phyloP scores from a whole-genome alignment of 2,797 vertebrate genomes.

The Momotus momota region DNA sequence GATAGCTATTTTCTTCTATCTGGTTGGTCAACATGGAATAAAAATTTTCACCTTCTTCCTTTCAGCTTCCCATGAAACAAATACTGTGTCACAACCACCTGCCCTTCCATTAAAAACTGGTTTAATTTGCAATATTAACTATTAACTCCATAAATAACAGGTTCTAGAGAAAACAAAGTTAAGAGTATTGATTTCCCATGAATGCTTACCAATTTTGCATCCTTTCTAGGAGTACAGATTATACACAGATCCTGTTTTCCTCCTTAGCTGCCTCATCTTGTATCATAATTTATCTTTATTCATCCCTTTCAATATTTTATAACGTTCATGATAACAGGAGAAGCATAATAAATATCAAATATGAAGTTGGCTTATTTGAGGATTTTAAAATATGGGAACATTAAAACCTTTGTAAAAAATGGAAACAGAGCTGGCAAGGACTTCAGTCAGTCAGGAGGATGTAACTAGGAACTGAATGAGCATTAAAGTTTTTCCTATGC shows the following conservation, averaged over 20 bases:
- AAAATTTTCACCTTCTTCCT: neutral
- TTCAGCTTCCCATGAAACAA: neutral
- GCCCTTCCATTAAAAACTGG: neutral
- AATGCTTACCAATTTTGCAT: neutral
- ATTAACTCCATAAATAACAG: neutral
- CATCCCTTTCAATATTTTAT: neutral
- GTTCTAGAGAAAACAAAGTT: neutral
- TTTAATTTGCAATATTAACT: neutral
- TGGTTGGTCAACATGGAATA: neutral
- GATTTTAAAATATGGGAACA: neutral
- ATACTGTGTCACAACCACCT: neutral
- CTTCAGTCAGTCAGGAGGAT: neutral
- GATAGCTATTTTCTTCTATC: neutral
- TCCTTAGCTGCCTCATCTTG: neutral
- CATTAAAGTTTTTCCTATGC: neutral
- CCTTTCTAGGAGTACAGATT: neutral
- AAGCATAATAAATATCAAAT: neutral
- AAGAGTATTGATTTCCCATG: neutral
- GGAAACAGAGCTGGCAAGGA: neutral
- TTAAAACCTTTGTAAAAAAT: neutral
- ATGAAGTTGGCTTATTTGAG: neutral
- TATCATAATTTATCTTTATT: neutral
- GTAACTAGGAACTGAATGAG: neutral
- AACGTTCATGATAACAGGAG: neutral
- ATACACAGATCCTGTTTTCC: neutral